Evolutionary conservation across 2,113 vertebrate genomes (phyloP).

Genomic region (Nycticebus coucang): DNA sequence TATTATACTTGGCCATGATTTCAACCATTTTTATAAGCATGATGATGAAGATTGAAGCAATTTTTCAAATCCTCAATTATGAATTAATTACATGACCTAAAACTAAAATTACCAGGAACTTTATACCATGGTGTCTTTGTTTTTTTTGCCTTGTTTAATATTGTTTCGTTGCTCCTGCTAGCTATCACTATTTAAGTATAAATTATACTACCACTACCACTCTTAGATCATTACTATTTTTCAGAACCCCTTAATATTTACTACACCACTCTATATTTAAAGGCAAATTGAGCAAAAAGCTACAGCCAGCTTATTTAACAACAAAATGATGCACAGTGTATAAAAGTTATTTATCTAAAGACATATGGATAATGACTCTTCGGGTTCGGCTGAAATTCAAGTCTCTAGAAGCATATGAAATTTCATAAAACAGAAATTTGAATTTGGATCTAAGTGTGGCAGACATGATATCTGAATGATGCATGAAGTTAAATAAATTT

Average conservation of each 20-base stretch:
- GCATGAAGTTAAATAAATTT: background rate
- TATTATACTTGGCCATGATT: background rate
- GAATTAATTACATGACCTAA: background rate
- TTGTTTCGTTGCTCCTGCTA: background rate
- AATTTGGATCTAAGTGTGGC: background rate
- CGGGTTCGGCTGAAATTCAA: background rate
- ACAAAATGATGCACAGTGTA: background rate
- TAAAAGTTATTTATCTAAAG: background rate
- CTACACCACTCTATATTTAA: background rate
- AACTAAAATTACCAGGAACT: background rate
- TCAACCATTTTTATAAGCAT: background rate
- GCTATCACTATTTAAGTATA: background rate
- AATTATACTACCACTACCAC: background rate
- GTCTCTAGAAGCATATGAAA: background rate
- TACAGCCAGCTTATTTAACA: background rate
- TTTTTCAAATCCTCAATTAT: background rate
- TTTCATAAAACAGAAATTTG: background rate
- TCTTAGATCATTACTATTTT: background rate
- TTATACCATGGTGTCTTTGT: fast-evolving
- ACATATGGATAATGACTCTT: background rate
- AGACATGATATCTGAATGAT: background rate
- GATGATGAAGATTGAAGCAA: background rate
- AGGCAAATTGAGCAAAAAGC: background rate
- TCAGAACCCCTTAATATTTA: constrained; percentile 7
- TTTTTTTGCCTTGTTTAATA: background rate